A percentile compares a stretch with the other conserved stretches of the same genome.
These are phyloP conservation scores for Ciconia boyciana DNA, from an alignment of 2,113 vertebrate species.

Conservation along the genomic window DNA sequence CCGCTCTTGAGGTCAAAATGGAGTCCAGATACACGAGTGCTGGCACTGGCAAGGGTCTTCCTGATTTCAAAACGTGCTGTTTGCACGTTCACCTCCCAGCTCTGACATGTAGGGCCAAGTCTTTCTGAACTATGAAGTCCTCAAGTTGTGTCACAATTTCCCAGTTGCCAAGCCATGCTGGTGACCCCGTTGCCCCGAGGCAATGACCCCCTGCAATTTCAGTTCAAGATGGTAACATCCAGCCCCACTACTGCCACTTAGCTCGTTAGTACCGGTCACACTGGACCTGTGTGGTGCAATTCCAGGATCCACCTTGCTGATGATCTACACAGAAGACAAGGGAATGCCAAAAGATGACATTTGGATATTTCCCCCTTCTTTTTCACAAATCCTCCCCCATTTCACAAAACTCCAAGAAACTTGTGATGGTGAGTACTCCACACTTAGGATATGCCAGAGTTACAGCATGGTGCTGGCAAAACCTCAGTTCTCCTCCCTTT, in stretches of 20 bases:
- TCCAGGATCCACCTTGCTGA: not conserved
- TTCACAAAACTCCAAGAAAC: not conserved
- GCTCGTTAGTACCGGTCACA: not conserved
- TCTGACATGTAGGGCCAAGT: not conserved
- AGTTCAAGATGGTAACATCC: not conserved
- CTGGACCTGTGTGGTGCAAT: not conserved
- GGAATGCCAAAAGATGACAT: not conserved
- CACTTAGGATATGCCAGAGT: not conserved
- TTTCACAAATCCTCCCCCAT: not conserved
- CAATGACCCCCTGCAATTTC: not conserved
- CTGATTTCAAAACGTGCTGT: not conserved
- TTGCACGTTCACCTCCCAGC: not conserved
- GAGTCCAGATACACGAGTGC: not conserved
- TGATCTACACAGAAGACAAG: not conserved
- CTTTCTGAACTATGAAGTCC: not conserved
- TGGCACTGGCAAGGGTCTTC: not conserved
- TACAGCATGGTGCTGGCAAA: not conserved
- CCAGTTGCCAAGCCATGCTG: not conserved
- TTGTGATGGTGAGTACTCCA: not conserved
- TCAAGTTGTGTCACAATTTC: not conserved
- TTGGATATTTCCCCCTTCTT: not conserved
- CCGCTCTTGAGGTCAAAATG: fast-evolving
- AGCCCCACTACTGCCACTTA: not conserved
- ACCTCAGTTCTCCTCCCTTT: not conserved
- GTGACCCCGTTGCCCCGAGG: not conserved